These are phyloP conservation scores for Melanchra persicariae DNA, from an alignment of 2,888 invertebrate species.

Conservation along the genomic window DNA sequence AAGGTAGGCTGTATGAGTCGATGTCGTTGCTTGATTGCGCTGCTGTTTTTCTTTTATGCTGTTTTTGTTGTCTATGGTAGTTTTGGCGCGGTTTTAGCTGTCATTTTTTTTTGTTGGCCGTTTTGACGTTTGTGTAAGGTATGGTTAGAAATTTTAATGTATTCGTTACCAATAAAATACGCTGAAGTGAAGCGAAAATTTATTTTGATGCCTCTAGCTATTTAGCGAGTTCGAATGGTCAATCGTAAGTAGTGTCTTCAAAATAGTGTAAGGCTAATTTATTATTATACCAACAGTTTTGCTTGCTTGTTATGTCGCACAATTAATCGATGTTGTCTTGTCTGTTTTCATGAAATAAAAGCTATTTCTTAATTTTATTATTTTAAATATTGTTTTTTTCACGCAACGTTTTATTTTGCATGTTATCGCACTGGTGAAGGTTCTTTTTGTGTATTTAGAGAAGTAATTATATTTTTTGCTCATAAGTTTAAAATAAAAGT, in stretches of 20 bases:
- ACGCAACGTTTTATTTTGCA: slow-evolving; percentile 7
- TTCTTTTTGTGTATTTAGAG: too few relatives aligned
- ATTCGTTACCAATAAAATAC: neutral
- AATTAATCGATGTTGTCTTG: neutral
- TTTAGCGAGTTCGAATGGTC: neutral
- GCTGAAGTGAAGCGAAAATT: neutral
- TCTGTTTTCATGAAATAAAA: neutral
- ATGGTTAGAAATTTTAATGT: neutral
- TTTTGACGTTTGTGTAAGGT: neutral
- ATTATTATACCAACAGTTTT: neutral
- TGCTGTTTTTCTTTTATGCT: slow-evolving; percentile 33
- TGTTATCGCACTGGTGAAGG: neutral
- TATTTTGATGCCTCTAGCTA: neutral
- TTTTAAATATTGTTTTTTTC: too few relatives aligned
- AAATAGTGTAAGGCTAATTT: neutral
- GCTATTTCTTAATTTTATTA: neutral
- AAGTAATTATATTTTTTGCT: too few relatives aligned
- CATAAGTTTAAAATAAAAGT: too few relatives aligned
- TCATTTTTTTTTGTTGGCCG: slow-evolving; percentile 10
- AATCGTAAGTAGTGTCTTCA: neutral
- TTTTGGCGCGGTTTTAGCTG: slow-evolving; percentile 17
- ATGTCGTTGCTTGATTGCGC: slow-evolving; percentile 63
- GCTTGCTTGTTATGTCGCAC: neutral
- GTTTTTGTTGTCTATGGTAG: slow-evolving; percentile 18
- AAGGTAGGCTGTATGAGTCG: slow-evolving; percentile 91